Evolutionary conservation across 2,797 vertebrate genomes (phyloP).

Genomic region (Hippocampus kuda): DNA sequence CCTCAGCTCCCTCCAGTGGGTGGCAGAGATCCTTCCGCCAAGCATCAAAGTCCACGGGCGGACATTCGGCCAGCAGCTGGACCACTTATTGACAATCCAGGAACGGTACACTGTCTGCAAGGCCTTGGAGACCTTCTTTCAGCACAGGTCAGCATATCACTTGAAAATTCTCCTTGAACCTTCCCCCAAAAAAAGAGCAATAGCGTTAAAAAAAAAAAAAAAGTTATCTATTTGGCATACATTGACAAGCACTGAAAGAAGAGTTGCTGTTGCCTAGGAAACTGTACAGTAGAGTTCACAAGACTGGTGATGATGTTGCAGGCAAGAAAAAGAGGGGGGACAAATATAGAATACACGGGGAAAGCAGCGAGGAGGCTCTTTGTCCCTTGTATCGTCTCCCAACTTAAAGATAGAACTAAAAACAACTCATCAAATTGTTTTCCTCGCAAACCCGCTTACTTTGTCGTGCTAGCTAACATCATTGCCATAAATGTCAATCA

Average conservation of each 20-base stretch:
- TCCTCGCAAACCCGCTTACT: too few species aligned
- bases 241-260: conserved; percentile 7
- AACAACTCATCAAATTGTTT: too few species aligned
- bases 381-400: too few species aligned
- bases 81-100: conserved; percentile 86
- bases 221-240: background rate
- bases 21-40: conserved; percentile 91
- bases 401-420: too few species aligned
- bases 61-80: conserved; percentile 94
- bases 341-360: background rate
- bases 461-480: too few species aligned
- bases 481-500: too few species aligned
- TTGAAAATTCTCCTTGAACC: background rate
- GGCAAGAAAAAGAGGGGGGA: background rate
- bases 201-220: background rate
- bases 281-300: conserved; percentile 10
- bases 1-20: conserved; percentile 94
- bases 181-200: background rate
- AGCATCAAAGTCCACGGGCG: conserved; percentile 92
- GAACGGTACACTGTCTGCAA: conserved; percentile 89
- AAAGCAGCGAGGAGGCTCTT: background rate
- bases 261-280: conserved; percentile 36
- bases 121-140: conserved; percentile 93
- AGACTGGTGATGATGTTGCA: conserved; percentile 8
- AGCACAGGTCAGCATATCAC: conserved; percentile 78